phyloP scores from a whole-genome alignment of 2,113 vertebrate genomes.

The Pseudopodoces humilis region DNA sequence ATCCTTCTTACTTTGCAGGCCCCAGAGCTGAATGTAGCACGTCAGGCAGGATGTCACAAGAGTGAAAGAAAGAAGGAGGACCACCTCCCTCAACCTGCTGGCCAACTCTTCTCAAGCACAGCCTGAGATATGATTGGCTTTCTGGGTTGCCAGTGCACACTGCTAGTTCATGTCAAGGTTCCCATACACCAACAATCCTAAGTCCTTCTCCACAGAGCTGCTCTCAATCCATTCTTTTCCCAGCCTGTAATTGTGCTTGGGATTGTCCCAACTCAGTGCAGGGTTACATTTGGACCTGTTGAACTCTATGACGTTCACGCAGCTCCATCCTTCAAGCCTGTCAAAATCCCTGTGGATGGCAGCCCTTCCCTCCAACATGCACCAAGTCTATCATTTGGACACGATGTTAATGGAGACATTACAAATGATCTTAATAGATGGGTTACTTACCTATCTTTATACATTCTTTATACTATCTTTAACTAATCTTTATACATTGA shows the following conservation, averaged over 20 bases:
- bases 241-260: background rate
- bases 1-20: rapidly evolving
- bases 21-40: background rate
- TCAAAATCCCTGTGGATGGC: background rate
- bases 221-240: background rate
- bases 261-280: background rate
- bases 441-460: background rate
- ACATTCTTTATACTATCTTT: background rate
- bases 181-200: background rate
- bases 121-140: rapidly evolving
- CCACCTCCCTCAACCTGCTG: background rate
- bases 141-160: background rate
- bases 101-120: no score
- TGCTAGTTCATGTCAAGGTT: background rate
- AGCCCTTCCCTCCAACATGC: rapidly evolving
- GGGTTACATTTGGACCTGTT: background rate
- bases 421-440: background rate
- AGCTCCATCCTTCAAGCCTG: no score
- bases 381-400: background rate
- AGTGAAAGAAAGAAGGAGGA: background rate
- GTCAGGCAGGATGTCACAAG: background rate
- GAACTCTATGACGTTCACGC: background rate
- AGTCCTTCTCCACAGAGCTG: background rate
- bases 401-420: rapidly evolving
- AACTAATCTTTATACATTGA: background rate